Evolutionary conservation across 2,888 invertebrate species (phyloP), one percentile per base, ranked within the genome.

Genomic region (Nebria salina): DNA sequence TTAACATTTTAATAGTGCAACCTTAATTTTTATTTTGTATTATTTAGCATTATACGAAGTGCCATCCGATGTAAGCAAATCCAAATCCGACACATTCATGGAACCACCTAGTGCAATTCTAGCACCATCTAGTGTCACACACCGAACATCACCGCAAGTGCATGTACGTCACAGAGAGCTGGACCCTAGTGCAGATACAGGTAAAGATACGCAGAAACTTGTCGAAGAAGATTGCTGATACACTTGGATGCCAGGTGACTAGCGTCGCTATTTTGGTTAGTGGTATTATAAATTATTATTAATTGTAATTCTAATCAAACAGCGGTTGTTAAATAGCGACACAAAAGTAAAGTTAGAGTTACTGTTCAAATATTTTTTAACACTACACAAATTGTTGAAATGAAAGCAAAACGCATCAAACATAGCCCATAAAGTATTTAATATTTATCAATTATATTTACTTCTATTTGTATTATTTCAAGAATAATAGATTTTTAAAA

Each of bases 161-260:
- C 93, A 93, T 87, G 90, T 94, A 84, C 91, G 94, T 88, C 95
- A 94, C 88, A 93, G 93, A 84, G 94, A 95, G 88, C 91, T 97
- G 82, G 96, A 97, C 90, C 97, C 97, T 3, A 90, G 92, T 81
- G 92, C 93, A 82, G 97, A 97, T 89, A 95, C 96, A 81, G 97
- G 96, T 88, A 96, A 95, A 89, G 97, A 97, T 90, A 97, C 97
- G 73, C 96, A 96, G 89, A 94, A 95, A 88, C 92, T 97, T 84
- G 97, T 97, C 84, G 94, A 94, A 89, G 97, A 97, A 91, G 96
- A 97, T 91, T 94, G 94, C 90, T 94, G 89, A 89, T 89, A 88
- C 86, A 86, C 72, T 70, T 81, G 72, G 75, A 76, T 72, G 68
- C 66, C 77, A 54, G 78, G 75, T 75, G 72, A 72, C 43, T 64